A percentile compares a stretch with the other conserved stretches of the same genome.
Conservation (phyloP, 92 coral and sea anemone genomes). For the Parazoanthus darwini region DNA sequence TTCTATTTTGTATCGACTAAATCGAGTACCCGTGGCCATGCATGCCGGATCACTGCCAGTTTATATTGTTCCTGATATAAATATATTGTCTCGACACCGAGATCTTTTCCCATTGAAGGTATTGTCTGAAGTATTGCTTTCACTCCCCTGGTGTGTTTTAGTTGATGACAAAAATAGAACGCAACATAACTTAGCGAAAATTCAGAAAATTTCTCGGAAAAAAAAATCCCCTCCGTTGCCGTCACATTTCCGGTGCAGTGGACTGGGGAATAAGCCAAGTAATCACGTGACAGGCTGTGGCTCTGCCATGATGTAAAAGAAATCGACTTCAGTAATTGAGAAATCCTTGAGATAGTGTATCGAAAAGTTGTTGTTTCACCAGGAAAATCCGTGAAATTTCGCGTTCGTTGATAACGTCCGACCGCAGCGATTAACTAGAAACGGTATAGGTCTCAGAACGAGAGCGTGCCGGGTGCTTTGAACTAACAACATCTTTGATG, state of each 20-base stretch:
- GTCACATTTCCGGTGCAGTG: conserved; percentile 11
- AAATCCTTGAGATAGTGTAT: background rate
- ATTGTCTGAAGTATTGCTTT: background rate
- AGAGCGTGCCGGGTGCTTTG: background rate
- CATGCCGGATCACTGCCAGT: too few relatives aligned
- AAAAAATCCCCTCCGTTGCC: background rate
- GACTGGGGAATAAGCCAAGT: background rate
- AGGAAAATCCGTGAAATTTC: background rate
- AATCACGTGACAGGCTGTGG: conserved; percentile 32
- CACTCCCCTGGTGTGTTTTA: too few relatives aligned
- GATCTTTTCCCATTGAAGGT: background rate
- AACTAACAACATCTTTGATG: background rate
- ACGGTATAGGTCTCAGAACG: background rate
- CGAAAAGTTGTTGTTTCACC: background rate
- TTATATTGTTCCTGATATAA: too few relatives aligned
- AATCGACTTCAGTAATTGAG: conserved; percentile 9
- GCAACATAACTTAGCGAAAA: too few relatives aligned
- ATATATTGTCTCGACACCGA: background rate
- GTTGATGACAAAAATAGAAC: too few relatives aligned
- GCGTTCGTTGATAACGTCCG: background rate
- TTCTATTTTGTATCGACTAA: too few relatives aligned
- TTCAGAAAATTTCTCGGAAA: background rate
- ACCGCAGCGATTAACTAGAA: background rate
- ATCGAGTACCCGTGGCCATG: too few relatives aligned
- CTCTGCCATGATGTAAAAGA: conserved; percentile 33